A percentile compares a stretch with the other conserved stretches of the same genome.
These are phyloP conservation scores for Argyrosomus japonicus DNA, from an alignment of 2,113 vertebrate genomes.

Conservation along the genomic window DNA sequence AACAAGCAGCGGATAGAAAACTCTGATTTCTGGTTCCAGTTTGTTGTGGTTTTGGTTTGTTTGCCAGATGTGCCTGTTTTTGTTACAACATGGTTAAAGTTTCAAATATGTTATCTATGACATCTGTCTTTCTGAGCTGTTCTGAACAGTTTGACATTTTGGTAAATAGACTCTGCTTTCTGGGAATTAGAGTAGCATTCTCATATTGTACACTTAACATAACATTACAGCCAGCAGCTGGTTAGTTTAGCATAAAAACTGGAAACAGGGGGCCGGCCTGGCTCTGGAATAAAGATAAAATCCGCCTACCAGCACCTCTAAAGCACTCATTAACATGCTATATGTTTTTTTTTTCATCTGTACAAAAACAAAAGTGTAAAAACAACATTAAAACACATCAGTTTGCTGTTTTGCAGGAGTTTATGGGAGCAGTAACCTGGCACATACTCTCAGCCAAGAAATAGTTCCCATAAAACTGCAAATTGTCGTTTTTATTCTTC, in stretches of 20 bases:
- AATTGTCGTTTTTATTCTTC: not conserved
- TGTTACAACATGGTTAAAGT: not conserved
- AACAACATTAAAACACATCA: not conserved
- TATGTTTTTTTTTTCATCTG: not conserved
- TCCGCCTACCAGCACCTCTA: not conserved
- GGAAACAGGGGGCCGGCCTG: not conserved
- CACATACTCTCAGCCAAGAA: not conserved
- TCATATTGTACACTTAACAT: not conserved
- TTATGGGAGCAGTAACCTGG: not conserved
- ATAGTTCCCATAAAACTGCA: not conserved
- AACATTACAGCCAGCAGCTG: not conserved
- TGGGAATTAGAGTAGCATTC: not conserved
- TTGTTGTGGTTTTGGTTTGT: not conserved
- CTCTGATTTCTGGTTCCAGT: not conserved
- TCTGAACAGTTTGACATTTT: not conserved
- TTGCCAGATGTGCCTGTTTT: not conserved
- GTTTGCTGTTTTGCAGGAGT: not conserved
- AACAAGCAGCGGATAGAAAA: not conserved
- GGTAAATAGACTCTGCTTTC: not conserved
- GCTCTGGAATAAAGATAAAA: not conserved
- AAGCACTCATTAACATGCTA: not conserved
- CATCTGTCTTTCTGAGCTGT: too few species aligned
- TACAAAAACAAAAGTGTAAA: not conserved
- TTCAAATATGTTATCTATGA: not conserved
- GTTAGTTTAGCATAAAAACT: not conserved